Evolutionary conservation across 2,113 vertebrate species (phyloP).

Genomic region (Leptobrachium leishanense): DNA sequence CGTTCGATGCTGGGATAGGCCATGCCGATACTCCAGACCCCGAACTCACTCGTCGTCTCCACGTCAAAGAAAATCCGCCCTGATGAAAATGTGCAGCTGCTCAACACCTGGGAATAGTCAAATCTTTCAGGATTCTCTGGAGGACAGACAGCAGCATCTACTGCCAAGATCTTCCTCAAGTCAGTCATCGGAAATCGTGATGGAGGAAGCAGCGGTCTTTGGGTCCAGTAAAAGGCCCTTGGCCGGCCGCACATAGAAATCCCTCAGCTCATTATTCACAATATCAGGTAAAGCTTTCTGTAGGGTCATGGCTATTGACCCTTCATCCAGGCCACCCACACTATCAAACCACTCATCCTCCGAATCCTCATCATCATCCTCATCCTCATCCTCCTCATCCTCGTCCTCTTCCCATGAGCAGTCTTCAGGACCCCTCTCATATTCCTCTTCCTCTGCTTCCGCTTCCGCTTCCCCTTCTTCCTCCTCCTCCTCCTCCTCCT

Average conservation of each 20-base stretch:
- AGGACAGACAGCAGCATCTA: background rate
- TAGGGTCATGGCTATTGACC: background rate
- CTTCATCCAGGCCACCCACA: background rate
- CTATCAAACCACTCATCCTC: background rate
- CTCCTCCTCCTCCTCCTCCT: background rate
- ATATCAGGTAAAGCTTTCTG: background rate
- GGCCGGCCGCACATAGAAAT: background rate
- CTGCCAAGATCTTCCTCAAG: background rate
- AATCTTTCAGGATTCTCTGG: background rate
- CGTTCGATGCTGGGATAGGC: background rate
- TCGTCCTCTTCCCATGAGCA: too few relatives aligned
- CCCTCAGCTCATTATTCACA: background rate
- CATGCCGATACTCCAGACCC: constrained; percentile 5
- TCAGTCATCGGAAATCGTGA: background rate
- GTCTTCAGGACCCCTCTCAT: too few relatives aligned
- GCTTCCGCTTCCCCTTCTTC: background rate
- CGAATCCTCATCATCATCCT: background rate
- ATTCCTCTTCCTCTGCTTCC: background rate
- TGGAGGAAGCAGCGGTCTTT: background rate
- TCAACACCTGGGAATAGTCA: background rate
- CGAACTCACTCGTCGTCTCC: constrained; percentile 26
- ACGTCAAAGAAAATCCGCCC: constrained; percentile 9
- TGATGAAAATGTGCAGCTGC: background rate
- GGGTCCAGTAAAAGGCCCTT: background rate
- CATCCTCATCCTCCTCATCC: too few relatives aligned